Conservation (phyloP, 30 jellyfish, hydroid and myxozoan species). For the Catostylus mosaicus region DNA sequence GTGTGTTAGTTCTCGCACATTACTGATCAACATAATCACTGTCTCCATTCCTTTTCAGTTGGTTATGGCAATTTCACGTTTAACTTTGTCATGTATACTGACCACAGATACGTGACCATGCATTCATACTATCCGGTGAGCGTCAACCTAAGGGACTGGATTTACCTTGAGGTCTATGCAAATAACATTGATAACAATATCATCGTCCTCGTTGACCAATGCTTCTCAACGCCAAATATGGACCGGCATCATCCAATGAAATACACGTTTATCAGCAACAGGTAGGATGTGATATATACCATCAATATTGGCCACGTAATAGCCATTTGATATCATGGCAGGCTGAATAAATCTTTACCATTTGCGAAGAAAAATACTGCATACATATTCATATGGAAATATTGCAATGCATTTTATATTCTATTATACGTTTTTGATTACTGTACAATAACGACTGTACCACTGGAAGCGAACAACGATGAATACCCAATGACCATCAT, state of each 20-base stretch:
- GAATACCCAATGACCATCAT: too few relatives aligned
- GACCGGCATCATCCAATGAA: slow-evolving; percentile 4
- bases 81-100: slow-evolving; percentile 8
- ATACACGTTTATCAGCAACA: slow-evolving; percentile 11
- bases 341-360: too few relatives aligned
- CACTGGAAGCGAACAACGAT: too few relatives aligned
- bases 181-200: slow-evolving; percentile 8
- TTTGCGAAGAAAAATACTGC: too few relatives aligned
- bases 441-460: too few relatives aligned
- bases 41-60: slow-evolving; percentile 1
- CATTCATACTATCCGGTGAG: slow-evolving; percentile 10
- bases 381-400: too few relatives aligned
- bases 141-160: slow-evolving; percentile 23
- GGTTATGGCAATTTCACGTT: slow-evolving; percentile 27
- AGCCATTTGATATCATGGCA: too few relatives aligned
- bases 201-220: slow-evolving; percentile 22
- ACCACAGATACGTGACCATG: background rate
- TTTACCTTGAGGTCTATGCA: slow-evolving; percentile 26
- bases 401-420: too few relatives aligned
- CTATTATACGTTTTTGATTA: too few relatives aligned
- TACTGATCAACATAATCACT: background rate
- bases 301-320: too few relatives aligned
- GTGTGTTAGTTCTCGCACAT: too few relatives aligned
- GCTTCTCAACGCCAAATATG: slow-evolving; percentile 37
- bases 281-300: too few relatives aligned